A percentile compares a stretch with the other conserved stretches of the same genome.
Conservation (phyloP, 2,113 vertebrate genomes). For the Microcebus griseorufus region DNA sequence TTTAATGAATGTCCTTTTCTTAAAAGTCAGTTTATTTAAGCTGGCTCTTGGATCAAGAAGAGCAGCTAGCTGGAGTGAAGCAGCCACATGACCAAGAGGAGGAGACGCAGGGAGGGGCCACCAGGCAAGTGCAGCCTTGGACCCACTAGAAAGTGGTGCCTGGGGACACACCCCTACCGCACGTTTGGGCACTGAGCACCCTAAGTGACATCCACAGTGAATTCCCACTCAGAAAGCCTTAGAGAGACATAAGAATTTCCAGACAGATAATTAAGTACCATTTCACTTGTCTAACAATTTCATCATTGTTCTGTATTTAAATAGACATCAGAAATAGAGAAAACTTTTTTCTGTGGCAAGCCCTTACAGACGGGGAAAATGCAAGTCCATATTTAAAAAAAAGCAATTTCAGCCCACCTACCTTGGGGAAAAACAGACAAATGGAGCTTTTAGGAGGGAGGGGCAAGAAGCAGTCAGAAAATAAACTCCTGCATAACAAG, state of each 20-base stretch:
- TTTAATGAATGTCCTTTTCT: background rate
- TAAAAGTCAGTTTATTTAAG: background rate
- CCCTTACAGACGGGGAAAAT: background rate
- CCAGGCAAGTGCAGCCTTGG: no score
- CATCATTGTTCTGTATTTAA: background rate
- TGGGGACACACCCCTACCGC: background rate
- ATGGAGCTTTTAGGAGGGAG: background rate
- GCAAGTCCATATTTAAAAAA: background rate
- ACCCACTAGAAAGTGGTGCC: accelerated
- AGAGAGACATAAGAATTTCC: background rate
- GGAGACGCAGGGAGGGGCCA: accelerated
- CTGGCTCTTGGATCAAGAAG: background rate
- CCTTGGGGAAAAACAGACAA: background rate
- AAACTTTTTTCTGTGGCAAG: background rate
- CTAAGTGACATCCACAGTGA: background rate
- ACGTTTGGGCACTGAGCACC: background rate
- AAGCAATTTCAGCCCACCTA: background rate
- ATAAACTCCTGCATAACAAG: background rate
- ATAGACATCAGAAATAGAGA: background rate
- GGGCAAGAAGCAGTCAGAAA: background rate
- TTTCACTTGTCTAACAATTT: background rate
- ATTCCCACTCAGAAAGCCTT: background rate
- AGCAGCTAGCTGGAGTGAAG: background rate
- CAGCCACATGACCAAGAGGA: background rate
- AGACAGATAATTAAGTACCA: slow-evolving; percentile 21